phyloP scores from a whole-genome alignment of 2,113 vertebrate genomes.

The Gadus macrocephalus region DNA sequence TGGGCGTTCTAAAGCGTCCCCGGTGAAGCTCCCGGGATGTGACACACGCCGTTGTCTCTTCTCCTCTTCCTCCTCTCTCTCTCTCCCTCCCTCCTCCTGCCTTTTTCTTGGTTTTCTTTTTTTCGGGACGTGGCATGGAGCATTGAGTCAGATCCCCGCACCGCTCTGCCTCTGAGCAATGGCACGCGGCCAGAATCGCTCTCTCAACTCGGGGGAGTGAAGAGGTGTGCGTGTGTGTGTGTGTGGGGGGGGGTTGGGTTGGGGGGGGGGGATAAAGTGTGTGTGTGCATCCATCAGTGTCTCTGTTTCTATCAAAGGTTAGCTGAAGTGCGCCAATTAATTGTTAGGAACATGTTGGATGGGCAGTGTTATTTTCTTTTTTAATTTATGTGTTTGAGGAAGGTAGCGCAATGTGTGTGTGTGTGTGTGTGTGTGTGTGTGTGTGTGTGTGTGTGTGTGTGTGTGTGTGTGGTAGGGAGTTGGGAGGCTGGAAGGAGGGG shows the following conservation, averaged over 20 bases:
- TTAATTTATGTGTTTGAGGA: no score
- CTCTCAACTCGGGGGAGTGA: conserved; percentile 51
- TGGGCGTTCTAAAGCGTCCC: conserved; percentile 75
- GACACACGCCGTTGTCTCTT: conserved; percentile 39
- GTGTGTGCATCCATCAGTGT: not conserved
- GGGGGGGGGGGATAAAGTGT: conserved; percentile 29
- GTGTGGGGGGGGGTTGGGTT: conserved; percentile 35
- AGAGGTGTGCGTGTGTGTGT: conserved; percentile 53
- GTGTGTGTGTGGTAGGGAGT: no score
- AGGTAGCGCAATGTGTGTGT: no score
- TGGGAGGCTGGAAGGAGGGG: no score
- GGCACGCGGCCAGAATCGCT: conserved; percentile 61
- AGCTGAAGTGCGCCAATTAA: conserved; percentile 72
- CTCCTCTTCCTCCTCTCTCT: conserved; percentile 28
- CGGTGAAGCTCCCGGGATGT: conserved; percentile 67
- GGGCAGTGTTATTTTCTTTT: conserved; percentile 36
- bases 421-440: no score
- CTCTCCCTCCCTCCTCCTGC: conserved; percentile 32
- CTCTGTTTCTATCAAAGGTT: conserved; percentile 55
- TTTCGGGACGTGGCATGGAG: conserved; percentile 23
- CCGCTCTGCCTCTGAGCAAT: conserved; percentile 67
- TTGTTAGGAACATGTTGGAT: conserved; percentile 59
- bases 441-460: no score
- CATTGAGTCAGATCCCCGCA: conserved; percentile 55
- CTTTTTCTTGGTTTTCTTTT: conserved; percentile 3